Evolutionary conservation across 2,888 invertebrate genomes (phyloP).

Genomic region (Trichacis sp.): DNA sequence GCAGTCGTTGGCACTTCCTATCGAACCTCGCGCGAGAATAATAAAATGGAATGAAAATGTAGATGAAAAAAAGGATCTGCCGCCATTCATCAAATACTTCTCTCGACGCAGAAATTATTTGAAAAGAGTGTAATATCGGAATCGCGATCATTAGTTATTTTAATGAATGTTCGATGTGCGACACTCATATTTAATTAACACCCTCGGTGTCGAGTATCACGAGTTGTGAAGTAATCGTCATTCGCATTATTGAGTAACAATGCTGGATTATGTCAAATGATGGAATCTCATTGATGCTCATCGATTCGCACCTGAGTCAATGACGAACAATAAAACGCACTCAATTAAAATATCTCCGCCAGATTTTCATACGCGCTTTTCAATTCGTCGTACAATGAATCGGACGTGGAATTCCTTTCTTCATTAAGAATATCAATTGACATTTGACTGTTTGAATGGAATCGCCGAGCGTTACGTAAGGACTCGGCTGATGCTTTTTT

Average conservation of each 20-base stretch:
- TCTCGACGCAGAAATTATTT: slow-evolving; percentile 2
- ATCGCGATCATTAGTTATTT: slow-evolving; percentile 32
- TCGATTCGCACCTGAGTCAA: too few species aligned
- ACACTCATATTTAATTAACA: slow-evolving; percentile 36
- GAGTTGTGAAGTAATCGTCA: slow-evolving; percentile 28
- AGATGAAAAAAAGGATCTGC: not conserved
- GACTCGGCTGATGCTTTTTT: not conserved
- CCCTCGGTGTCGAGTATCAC: slow-evolving; percentile 33
- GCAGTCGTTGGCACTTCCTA: slow-evolving; percentile 29
- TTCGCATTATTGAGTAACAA: slow-evolving; percentile 31
- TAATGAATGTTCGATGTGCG: slow-evolving; percentile 14
- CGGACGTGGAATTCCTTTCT: not conserved
- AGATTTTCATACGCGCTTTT: not conserved
- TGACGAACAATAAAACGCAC: not conserved
- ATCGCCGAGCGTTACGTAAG: not conserved
- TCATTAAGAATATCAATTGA: not conserved
- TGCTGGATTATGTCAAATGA: slow-evolving; percentile 20
- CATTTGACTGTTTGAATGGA: not conserved
- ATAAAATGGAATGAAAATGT: slow-evolving; percentile 4
- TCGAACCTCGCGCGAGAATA: slow-evolving; percentile 13
- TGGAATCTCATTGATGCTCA: not conserved
- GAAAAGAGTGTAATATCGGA: slow-evolving; percentile 16
- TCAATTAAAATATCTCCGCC: not conserved
- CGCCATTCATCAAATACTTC: slow-evolving; percentile 1
- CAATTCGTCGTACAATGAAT: not conserved